Evolutionary conservation across 2,888 invertebrate species (phyloP).

Genomic region (Nyleta sp.): DNA sequence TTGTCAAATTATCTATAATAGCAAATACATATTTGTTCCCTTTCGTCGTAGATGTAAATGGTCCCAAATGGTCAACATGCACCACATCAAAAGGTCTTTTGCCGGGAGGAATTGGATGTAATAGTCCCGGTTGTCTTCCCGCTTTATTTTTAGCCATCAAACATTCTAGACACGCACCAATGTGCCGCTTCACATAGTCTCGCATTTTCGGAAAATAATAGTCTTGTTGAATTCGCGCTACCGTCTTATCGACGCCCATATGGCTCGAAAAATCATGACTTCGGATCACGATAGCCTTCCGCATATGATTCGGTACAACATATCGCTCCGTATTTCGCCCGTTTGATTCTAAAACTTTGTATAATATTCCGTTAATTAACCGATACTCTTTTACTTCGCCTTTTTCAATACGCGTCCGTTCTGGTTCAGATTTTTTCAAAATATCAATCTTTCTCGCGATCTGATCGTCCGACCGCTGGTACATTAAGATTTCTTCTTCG

Average conservation of each 20-base stretch:
- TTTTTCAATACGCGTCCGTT: background rate
- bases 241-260: background rate
- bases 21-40: background rate
- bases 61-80: conserved; percentile 45
- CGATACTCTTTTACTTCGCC: background rate
- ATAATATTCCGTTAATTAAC: background rate
- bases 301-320: conserved; percentile 13
- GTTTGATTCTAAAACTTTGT: background rate
- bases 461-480: background rate
- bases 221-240: too few relatives aligned
- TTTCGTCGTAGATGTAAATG: conserved; percentile 19
- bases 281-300: background rate
- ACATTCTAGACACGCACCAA: conserved; percentile 42
- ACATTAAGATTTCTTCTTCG: conserved; percentile 7
- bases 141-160: conserved; percentile 46
- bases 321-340: background rate
- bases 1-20: conserved; percentile 22
- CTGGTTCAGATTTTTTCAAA: background rate
- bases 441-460: background rate
- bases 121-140: conserved; percentile 53
- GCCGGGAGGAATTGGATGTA: conserved; percentile 62
- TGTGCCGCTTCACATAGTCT: background rate
- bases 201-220: conserved; percentile 9
- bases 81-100: conserved; percentile 24
- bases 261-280: conserved; percentile 9